phyloP scores from a whole-genome alignment of 2,797 vertebrate species.

The Gymnoscopelus braueri region DNA sequence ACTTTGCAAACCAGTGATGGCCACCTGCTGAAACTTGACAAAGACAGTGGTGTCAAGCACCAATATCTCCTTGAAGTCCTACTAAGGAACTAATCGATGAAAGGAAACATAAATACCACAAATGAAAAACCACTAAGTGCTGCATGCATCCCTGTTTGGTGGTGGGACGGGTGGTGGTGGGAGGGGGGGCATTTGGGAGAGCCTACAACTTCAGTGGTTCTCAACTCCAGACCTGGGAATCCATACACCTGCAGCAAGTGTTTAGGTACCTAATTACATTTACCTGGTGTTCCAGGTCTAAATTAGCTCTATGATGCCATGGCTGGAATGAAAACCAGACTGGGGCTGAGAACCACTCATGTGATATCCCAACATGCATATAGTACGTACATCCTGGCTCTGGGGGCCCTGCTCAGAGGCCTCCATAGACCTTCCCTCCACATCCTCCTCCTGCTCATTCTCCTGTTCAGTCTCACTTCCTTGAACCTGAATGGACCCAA shows the following conservation, averaged over 20 bases:
- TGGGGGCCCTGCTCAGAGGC: constrained; percentile 79
- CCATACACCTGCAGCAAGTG: too few species aligned
- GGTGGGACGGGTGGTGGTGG: neutral
- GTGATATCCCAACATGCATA: constrained; percentile 73
- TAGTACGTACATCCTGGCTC: constrained; percentile 84
- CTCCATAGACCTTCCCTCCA: constrained; percentile 79
- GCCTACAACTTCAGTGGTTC: too few species aligned
- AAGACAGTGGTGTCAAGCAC: constrained; percentile 11
- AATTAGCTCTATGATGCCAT: too few species aligned
- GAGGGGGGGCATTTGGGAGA: too few species aligned
- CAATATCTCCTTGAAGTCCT: constrained; percentile 6
- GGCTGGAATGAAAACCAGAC: constrained; percentile 1
- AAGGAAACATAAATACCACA: constrained; percentile 47
- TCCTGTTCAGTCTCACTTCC: constrained; percentile 79
- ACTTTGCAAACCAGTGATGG: neutral
- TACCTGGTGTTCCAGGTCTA: too few species aligned
- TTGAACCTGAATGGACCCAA: constrained; percentile 82
- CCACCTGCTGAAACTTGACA: neutral
- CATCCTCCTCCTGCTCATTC: constrained; percentile 66
- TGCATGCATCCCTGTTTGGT: constrained; percentile 50
- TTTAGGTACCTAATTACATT: too few species aligned
- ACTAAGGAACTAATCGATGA: constrained; percentile 15
- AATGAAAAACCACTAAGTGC: constrained; percentile 46
- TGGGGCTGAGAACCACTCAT: constrained; percentile 49
- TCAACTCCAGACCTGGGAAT: too few species aligned